These are phyloP conservation scores for Microchrysa polita DNA, from an alignment of 2,888 invertebrate genomes.

Conservation along the genomic window DNA sequence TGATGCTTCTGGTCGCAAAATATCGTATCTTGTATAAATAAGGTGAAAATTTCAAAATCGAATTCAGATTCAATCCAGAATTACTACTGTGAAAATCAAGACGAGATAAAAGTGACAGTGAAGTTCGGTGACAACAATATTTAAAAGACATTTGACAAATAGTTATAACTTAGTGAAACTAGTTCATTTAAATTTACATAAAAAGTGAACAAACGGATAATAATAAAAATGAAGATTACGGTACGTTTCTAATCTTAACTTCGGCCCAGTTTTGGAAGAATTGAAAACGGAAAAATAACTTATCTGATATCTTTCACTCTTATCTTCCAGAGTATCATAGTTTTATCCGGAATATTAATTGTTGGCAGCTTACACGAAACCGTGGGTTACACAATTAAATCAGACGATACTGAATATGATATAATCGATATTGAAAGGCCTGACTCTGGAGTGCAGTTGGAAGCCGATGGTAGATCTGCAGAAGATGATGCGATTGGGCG, in stretches of 20 bases:
- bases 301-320: too few relatives aligned
- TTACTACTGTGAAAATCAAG: not conserved
- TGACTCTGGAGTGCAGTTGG: not conserved
- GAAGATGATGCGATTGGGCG: slow-evolving; percentile 8
- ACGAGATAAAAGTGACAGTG: not conserved
- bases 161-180: not conserved
- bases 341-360: not conserved
- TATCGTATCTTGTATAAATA: slow-evolving; percentile 29
- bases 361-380: not conserved
- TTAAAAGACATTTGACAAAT: not conserved
- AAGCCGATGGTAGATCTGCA: too few relatives aligned
- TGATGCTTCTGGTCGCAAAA: not conserved
- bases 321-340: not conserved
- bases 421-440: not conserved
- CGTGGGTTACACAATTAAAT: slow-evolving; percentile 1
- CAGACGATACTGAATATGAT: not conserved
- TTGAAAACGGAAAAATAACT: not conserved
- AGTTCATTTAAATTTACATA: not conserved
- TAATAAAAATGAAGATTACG: slow-evolving; percentile 22
- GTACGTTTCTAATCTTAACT: too few relatives aligned
- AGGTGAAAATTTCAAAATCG: not conserved
- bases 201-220: not conserved
- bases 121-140: not conserved
- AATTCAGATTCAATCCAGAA: slow-evolving; percentile 18
- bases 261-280: not conserved